These are phyloP conservation scores for Ophioninae sp. DNA, from an alignment of 2,888 invertebrate species.

Conservation along the genomic window DNA sequence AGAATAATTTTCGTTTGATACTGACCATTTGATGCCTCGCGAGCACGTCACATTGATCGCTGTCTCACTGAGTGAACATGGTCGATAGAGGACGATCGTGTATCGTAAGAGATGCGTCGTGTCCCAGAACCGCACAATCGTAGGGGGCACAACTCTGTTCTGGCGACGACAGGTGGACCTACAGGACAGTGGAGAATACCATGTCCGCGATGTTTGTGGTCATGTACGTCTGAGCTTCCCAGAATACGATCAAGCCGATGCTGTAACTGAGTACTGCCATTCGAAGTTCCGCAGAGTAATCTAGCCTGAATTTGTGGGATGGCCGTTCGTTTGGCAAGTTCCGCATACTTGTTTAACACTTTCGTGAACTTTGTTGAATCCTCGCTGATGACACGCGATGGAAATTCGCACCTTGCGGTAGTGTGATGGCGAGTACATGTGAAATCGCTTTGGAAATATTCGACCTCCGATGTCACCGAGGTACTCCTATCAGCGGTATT, in stretches of 20 bases:
- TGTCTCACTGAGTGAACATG: slow-evolving; percentile 66
- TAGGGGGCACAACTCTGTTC: slow-evolving; percentile 70
- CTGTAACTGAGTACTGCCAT: slow-evolving; percentile 49
- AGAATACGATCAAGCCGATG: slow-evolving; percentile 67
- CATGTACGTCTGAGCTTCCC: slow-evolving; percentile 74
- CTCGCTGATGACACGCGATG: slow-evolving; percentile 49
- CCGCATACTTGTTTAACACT: slow-evolving; percentile 65
- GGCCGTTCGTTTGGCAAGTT: slow-evolving; percentile 38
- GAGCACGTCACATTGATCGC: slow-evolving; percentile 56
- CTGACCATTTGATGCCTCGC: not conserved
- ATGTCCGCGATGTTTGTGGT: slow-evolving; percentile 71
- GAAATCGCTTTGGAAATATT: not conserved
- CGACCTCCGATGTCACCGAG: slow-evolving; percentile 5
- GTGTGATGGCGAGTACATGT: not conserved
- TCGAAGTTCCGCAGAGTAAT: slow-evolving; percentile 44
- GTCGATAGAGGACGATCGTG: slow-evolving; percentile 65
- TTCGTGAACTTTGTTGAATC: slow-evolving; percentile 66
- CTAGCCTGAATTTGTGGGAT: slow-evolving; percentile 32
- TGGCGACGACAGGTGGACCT: slow-evolving; percentile 70
- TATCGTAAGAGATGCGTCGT: slow-evolving; percentile 70
- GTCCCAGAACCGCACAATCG: slow-evolving; percentile 71
- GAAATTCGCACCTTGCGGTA: not conserved
- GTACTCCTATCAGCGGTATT: not conserved
- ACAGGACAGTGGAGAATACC: slow-evolving; percentile 67
- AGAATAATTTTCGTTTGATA: not conserved